phyloP scores from a whole-genome alignment of 2,797 vertebrate genomes.

The Melanotaenia maccullochi region DNA sequence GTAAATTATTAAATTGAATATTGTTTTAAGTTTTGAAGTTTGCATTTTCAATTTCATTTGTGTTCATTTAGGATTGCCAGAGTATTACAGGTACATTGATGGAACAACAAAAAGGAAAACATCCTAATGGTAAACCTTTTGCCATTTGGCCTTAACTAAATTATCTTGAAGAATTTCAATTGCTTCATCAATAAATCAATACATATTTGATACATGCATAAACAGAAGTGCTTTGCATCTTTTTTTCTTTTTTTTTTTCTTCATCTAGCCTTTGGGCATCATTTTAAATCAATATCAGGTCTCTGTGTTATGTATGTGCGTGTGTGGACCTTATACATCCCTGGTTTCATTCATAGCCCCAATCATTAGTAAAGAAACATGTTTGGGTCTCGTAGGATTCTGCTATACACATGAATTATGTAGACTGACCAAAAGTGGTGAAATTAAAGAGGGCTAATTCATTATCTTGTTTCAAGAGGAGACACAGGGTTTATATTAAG shows the following conservation, averaged over 20 bases:
- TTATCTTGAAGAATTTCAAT: not conserved
- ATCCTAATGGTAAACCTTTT: not conserved
- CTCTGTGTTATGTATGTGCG: not conserved
- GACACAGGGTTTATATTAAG: not conserved
- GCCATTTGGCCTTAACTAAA: not conserved
- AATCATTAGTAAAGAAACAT: slow-evolving; percentile 25
- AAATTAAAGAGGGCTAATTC: not conserved
- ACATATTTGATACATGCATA: not conserved
- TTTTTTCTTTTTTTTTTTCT: slow-evolving; percentile 27
- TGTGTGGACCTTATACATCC: slow-evolving; percentile 25
- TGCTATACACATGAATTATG: slow-evolving; percentile 19
- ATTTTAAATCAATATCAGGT: slow-evolving; percentile 57
- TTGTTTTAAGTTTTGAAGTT: no score
- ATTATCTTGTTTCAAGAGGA: not conserved
- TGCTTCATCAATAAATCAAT: not conserved
- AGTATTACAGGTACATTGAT: not conserved
- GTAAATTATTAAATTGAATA: no score
- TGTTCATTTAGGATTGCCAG: no score
- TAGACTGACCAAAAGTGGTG: not conserved
- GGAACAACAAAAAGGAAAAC: not conserved
- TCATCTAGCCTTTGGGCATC: slow-evolving; percentile 37
- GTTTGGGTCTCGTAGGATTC: not conserved
- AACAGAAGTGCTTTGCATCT: not conserved
- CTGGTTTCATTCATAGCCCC: slow-evolving; percentile 23
- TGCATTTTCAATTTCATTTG: no score